Evolutionary conservation across 1,140 invertebrate genomes (phyloP), one percentile per base, ranked within the genome.

Genomic region (Gerris buenoi): DNA sequence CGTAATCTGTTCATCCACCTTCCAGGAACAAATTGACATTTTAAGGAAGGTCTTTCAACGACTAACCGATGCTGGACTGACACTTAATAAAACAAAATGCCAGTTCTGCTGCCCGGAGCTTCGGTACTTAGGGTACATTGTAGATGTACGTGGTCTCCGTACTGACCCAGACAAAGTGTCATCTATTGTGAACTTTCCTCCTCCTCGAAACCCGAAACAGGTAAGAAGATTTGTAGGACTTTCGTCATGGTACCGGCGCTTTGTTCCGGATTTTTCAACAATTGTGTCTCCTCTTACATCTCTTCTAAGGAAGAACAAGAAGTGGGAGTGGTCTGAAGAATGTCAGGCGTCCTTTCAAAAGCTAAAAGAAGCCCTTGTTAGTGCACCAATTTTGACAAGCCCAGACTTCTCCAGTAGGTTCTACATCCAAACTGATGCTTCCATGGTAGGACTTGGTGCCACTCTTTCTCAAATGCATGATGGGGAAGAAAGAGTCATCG

Each of bases 101-200:
- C 18, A 70, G 70, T 2, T 78, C 79, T 59, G 72, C 76, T 0
- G 68, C 74, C n/a, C 77, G 79, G 66, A 18, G 76, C 1, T 1
- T 63, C 25, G 72, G 15, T 65, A 22, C 10, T n/a, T 68, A 33
- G 67, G 67, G 1, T 68, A 66, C 26, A 5, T 65, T 66, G 65
- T 70, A 13, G 25, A 29, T 58, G 26, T 59, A 18, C 5, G 28
- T 2, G 64, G 64, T 18, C 25, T 68, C 5, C 29, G 25, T 3
- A 27, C 60, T 1, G 67, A 68, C 14, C 67, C 67, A 26, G 67
- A 59, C 1, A 68, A 65, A 27, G 64, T 77, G 14, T 46, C 63
- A 27, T 73, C 72, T 2, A 72, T 78, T 14, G 58, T 67, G 70
- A n/a, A 77, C 13, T 74, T 72, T 65, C 72, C 72, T 0, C 25